Evolutionary conservation across 2,888 invertebrate species (phyloP), one percentile per base, ranked within the genome.

Genomic region (Drosophila monieri): DNA sequence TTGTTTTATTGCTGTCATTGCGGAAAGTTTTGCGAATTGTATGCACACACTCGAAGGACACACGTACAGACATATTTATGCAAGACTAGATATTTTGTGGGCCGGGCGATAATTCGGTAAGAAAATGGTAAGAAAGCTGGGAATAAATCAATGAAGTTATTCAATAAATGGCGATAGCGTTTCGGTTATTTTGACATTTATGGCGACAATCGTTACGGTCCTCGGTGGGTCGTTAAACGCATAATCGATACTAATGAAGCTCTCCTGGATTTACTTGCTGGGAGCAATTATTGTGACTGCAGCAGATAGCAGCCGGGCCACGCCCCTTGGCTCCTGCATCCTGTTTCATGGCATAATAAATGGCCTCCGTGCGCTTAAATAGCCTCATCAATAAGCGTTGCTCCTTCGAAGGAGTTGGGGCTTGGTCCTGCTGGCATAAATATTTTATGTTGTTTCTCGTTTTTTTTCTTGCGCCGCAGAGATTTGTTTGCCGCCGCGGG

Each of bases 221-320:
- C 51, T 18, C 9, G 12, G 27, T 32, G 70, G 76, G 76, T 84
- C 80, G 78, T 80, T 84, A 80, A 85, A 78, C 75, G 81, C 75
- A 80, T 85, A 81, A 81, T 81, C 80, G 80, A 81, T 81, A 81
- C 80, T 81, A 81, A 81, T 81, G 80, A 81, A 81, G 78, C 81
- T 70, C 81, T 70, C 68, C 61, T 61, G 73, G 85, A 78, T 80
- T 84, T 84, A 78, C 84, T 84, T 72, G 78, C 85, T 72, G 67
- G 52, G 75, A 77, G 85, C 81, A 81, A 81, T 81, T 85, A 81
- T 81, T 78, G 77, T 73, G 71, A 74, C 69, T 79, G 74, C 78
- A 79, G 35, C 62, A 66, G 66, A 47, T 56, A 51, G 39, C 12
- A 14, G 18, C 12, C 15, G 27, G 47, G 21, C 25, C 23, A 48